These are phyloP conservation scores for Melanaphis sacchari DNA, from an alignment of 1,140 invertebrate species.

Conservation along the genomic window DNA sequence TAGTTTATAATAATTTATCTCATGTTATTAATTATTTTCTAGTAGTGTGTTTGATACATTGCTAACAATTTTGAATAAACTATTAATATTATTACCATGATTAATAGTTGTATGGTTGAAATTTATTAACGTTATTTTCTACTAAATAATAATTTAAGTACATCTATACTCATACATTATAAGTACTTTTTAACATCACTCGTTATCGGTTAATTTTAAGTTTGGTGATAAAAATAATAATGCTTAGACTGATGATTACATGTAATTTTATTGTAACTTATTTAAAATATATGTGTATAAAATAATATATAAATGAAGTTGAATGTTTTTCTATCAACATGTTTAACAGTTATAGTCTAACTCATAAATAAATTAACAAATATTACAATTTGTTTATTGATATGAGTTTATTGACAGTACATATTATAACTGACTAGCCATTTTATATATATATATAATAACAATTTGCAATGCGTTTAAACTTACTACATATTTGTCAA, in stretches of 20 bases:
- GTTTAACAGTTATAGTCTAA: background rate
- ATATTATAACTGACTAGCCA: background rate
- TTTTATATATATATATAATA: background rate
- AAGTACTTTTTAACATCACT: conserved; percentile 18
- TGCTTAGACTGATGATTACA: conserved; percentile 49
- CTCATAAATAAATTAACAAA: background rate
- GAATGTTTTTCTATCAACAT: background rate
- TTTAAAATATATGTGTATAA: conserved; percentile 29
- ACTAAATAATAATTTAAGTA: conserved; percentile 15
- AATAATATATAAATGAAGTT: background rate
- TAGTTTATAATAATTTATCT: background rate
- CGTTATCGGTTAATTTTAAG: conserved; percentile 41
- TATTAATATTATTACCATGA: background rate
- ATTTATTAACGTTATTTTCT: background rate
- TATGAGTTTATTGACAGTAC: background rate
- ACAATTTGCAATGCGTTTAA: background rate
- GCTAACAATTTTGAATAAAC: background rate
- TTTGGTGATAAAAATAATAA: conserved; percentile 49
- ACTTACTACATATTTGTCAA: no score
- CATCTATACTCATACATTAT: background rate
- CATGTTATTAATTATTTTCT: background rate
- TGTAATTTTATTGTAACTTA: conserved; percentile 48
- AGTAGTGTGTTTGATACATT: background rate
- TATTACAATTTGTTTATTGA: background rate
- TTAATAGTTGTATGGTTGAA: background rate